Evolutionary conservation across 2,113 vertebrate species (phyloP), one percentile per base, ranked within the genome.

Genomic region (Acrocephalus arundinaceus): DNA sequence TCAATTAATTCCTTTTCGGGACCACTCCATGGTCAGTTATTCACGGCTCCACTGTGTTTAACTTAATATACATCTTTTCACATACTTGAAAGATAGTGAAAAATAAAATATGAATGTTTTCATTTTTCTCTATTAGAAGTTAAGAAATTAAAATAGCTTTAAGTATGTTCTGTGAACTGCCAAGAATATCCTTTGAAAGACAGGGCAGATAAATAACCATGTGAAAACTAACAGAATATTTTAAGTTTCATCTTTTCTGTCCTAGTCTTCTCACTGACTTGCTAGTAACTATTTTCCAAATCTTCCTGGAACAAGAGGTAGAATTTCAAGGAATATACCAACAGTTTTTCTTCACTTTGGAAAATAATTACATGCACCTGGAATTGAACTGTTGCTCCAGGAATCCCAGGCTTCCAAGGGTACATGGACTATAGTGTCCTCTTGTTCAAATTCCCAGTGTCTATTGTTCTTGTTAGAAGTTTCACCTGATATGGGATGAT

Each of bases 1-100:
- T 93, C 82, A 70, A 85, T 90, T 87, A 90, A 93, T 82, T 90
- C 54, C 65, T 76, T 83, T 46, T 11, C 8, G 68, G 86, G 74
- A 59, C 37, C n/a, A 22, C 46, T 92, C 77, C 22, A 4, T 43
- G 55, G 54, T 65, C 52, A 65, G 35, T 74, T 78, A 14, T 58
- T 90, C 61, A 85, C 54, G 39, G 33, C 77, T 85, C 52, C 57
- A 85, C 31, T 55, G 27, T 86, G 23, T 82, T 97, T 75, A 52
- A 76, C 45, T 90, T 86, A 83, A 67, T 31, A 70, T 8, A 72
- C 23, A 19, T 46, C 25, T 54, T 52, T 66, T 76, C 73, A 87
- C 28, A 59, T 5, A 6, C 43, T 80, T 58, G 52, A 71, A 83
- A 43, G 27, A 51, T 23, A 14, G 22, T 13, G 35, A 10, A 77